A percentile compares a stretch with the other conserved stretches of the same genome.
phyloP scores from a whole-genome alignment of 2,888 invertebrate genomes.

The Clivina fossor region DNA sequence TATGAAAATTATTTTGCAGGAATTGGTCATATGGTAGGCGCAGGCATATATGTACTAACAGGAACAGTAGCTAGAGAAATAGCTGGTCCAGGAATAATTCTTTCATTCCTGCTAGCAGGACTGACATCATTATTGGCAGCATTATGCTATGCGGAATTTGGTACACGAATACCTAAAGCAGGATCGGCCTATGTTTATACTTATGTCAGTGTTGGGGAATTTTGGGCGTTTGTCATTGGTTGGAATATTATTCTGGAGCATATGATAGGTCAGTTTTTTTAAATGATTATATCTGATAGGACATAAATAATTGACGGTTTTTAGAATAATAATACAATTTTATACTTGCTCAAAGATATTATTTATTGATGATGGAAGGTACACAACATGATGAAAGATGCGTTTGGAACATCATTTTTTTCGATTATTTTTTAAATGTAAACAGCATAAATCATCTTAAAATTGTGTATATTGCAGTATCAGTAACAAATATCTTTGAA shows the following conservation, averaged over 20 bases:
- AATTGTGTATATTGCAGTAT: no score
- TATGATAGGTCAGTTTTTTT: slow-evolving; percentile 68
- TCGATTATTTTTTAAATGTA: no score
- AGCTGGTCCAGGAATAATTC: slow-evolving; percentile 80
- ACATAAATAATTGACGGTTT: slow-evolving; percentile 1
- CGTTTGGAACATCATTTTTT: no score
- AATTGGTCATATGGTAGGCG: slow-evolving; percentile 93
- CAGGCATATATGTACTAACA: slow-evolving; percentile 89
- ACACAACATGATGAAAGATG: no score
- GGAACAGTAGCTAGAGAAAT: slow-evolving; percentile 80
- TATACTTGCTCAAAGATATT: neutral
- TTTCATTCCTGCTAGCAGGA: slow-evolving; percentile 76
- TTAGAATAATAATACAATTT: slow-evolving; percentile 5
- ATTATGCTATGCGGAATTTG: slow-evolving; percentile 88
- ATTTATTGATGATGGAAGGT: neutral
- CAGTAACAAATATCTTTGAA: no score
- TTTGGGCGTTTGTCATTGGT: slow-evolving; percentile 92
- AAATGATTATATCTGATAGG: slow-evolving; percentile 1
- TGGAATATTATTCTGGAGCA: slow-evolving; percentile 93
- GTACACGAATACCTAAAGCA: slow-evolving; percentile 83
- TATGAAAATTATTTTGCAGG: no score
- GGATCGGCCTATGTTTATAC: slow-evolving; percentile 94
- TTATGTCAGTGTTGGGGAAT: slow-evolving; percentile 89
- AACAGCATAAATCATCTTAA: no score
- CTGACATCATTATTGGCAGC: slow-evolving; percentile 79